Percentiles rank a stretch among this genome's conserved stretches.
Conservation (phyloP, 92 coral and sea anemone species). For the Bergia sp. region DNA sequence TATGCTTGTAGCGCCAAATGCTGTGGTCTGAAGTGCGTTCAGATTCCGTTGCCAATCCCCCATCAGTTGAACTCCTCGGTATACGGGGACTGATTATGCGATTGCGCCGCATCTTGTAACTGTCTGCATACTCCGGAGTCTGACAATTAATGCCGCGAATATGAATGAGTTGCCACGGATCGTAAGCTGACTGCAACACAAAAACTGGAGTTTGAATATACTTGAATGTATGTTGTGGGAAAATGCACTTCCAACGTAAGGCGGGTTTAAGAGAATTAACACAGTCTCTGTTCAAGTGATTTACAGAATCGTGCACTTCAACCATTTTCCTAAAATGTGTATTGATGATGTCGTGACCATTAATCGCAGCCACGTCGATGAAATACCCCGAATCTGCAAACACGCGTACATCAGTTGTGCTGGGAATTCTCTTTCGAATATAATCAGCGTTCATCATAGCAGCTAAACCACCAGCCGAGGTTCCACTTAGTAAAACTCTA, state of each 20-base stretch:
- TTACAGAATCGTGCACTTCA: conserved; percentile 75
- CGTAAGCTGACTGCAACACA: conserved; percentile 94
- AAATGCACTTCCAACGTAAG: conserved; percentile 90
- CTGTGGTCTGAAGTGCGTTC: conserved; percentile 51
- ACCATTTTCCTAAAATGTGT: conserved; percentile 80
- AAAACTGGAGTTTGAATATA: conserved; percentile 86
- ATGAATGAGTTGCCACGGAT: conserved; percentile 93
- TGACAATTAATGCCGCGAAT: conserved; percentile 84
- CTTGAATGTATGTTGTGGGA: conserved; percentile 88
- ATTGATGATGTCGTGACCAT: conserved; percentile 74
- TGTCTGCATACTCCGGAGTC: conserved; percentile 80
- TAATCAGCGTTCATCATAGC: conserved; percentile 93
- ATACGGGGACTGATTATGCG: neutral
- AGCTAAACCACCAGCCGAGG: conserved; percentile 93
- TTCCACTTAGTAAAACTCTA: conserved; percentile 80
- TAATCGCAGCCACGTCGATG: conserved; percentile 74
- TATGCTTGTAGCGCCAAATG: conserved; percentile 75
- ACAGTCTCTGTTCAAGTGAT: conserved; percentile 80
- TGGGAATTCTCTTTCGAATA: conserved; percentile 77
- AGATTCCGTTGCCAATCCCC: conserved; percentile 4
- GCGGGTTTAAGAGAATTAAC: conserved; percentile 56
- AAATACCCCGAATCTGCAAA: conserved; percentile 93
- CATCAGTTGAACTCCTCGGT: conserved; percentile 4
- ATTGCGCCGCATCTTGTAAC: conserved; percentile 50
- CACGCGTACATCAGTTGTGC: conserved; percentile 83